A percentile compares a stretch with the other conserved stretches of the same genome.
Conservation (phyloP, 2,797 vertebrate species). For the Lithobates pipiens region DNA sequence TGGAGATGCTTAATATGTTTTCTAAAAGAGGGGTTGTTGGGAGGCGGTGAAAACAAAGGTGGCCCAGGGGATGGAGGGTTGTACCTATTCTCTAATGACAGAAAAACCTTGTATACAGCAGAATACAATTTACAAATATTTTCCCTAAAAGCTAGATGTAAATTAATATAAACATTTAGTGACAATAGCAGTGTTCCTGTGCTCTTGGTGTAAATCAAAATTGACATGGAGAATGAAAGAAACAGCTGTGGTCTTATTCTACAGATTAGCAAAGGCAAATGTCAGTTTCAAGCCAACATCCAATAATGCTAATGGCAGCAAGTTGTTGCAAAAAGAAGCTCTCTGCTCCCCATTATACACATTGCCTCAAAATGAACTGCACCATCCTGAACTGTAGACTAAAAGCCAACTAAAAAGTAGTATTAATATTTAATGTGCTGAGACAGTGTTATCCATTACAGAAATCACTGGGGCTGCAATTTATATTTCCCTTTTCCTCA, state of each 20-base stretch:
- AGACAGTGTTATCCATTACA: conserved; percentile 31
- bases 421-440: conserved; percentile 55
- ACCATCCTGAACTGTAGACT: conserved; percentile 20
- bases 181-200: neutral
- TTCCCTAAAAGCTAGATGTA: neutral
- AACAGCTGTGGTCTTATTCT: neutral
- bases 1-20: too few species aligned
- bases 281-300: neutral
- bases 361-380: neutral
- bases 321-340: neutral
- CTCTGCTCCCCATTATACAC: neutral
- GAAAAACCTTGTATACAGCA: too few species aligned
- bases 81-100: too few species aligned
- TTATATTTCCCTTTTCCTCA: conserved; percentile 3
- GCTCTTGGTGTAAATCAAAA: too few species aligned
- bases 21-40: too few species aligned
- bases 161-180: neutral
- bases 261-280: neutral
- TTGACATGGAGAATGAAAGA: neutral
- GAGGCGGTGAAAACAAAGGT: too few species aligned
- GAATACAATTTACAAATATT: neutral
- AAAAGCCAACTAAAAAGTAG: conserved; percentile 27
- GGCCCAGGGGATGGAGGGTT: too few species aligned
- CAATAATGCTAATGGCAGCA: neutral
- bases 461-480: conserved; percentile 37